Base-by-base conservation (phyloP, 1,140 invertebrate species). In the Scaptomyza pallida region DNA sequence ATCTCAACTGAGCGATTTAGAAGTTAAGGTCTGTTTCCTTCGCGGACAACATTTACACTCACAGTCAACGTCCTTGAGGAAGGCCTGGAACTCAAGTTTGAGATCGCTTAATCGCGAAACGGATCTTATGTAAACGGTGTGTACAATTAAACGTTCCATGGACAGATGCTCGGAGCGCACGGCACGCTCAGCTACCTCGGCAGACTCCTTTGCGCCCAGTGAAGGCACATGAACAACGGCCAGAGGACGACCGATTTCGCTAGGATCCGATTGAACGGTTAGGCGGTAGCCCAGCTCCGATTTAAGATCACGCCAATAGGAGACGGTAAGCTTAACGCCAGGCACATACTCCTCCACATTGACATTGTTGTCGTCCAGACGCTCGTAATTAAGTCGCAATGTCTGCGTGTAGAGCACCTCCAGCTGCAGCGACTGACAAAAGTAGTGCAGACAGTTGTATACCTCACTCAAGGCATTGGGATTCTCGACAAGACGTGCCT, bases 341-440 rank as follows among this genome's bases (percentile, higher is more conserved):
- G 97, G 95, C 35, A 94, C 93, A 91, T 99, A 99, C 91, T 98
- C 97, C 85, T 99, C 98, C 26, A 99, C 96, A 73, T 96, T 95
- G 48, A 99, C 95, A 88, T 98, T 97, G 89, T 97, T 96, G 77
- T 97, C 96, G 43, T 97, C 97, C 6, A 99, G 92, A 17, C 98
- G 93, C 88, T 98, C 97, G 54, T 96, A 93, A 79, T 97, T 97
- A 33, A 99, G 92, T 44, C 97, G 93, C 63, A 97, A 92, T 1
- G 98, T 97, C 92, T 99, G 98, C 10, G 97, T 98, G 90, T 98
- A 98, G 0, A 99, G 92, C 15, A 99, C 94, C 93, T 99, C 98
- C 9, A 99, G 90, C 90, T 99, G 98, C 13, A 99, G 92, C 0
- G 97, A 97, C 90, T 98, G 97, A 86, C 98, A 99, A 91, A 99